phyloP scores from a whole-genome alignment of 2,113 vertebrate genomes.

The Phoxinus phoxinus region DNA sequence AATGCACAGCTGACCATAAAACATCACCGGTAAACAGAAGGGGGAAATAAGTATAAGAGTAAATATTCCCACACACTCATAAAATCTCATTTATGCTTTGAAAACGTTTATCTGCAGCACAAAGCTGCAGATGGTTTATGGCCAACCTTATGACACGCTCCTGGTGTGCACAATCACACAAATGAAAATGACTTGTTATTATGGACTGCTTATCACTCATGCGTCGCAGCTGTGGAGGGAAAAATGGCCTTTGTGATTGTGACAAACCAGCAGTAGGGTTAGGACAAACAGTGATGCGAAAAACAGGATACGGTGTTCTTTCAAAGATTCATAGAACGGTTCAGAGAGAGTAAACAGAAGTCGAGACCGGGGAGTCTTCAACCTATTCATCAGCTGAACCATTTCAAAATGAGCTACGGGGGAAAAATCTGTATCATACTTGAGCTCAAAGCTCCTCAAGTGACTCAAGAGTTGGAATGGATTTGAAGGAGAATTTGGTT shows the following conservation, averaged over 20 bases:
- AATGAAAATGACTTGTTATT: conserved; percentile 39
- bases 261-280: not conserved
- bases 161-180: conserved; percentile 22
- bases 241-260: not conserved
- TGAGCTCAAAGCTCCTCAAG: not conserved
- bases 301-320: not conserved
- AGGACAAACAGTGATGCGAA: not conserved
- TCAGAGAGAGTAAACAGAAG: not conserved
- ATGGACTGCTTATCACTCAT: conserved; percentile 37
- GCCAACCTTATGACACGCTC: conserved; percentile 49
- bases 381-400: not conserved
- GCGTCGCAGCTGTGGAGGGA: conserved; percentile 7
- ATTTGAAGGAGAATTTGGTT: not conserved
- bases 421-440: not conserved
- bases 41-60: conserved; percentile 19
- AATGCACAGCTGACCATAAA: conserved; percentile 64
- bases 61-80: conserved; percentile 18
- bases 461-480: not conserved
- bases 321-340: not conserved
- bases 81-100: conserved; percentile 55
- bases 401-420: not conserved
- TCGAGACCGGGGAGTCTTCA: not conserved
- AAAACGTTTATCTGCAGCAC: conserved; percentile 42
- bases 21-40: conserved; percentile 55
- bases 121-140: conserved; percentile 51